phyloP scores from a whole-genome alignment of 2,888 invertebrate species.

The Oxyscelio sp. region DNA sequence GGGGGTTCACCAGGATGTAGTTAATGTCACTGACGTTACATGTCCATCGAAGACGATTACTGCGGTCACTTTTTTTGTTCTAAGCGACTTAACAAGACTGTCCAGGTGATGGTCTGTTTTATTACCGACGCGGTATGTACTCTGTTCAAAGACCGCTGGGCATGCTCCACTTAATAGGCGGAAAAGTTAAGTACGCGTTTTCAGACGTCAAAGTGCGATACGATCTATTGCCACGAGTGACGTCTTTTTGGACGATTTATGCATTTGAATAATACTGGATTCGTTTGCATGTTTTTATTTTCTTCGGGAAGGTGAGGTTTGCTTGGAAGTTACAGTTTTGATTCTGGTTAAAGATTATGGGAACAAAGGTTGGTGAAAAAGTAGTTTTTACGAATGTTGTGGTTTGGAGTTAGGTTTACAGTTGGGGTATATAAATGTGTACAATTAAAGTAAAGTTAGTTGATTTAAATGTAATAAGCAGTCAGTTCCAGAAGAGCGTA shows the following conservation, averaged over 20 bases:
- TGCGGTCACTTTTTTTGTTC: conserved; percentile 80
- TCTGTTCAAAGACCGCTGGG: conserved; percentile 8
- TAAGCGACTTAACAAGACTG: conserved; percentile 61
- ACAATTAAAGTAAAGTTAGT: too few relatives aligned
- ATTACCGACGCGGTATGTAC: conserved; percentile 29
- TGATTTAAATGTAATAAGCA: too few relatives aligned
- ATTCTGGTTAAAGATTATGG: conserved; percentile 20
- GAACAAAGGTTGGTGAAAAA: conserved; percentile 2
- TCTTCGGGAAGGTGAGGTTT: neutral
- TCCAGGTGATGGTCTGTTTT: conserved; percentile 64
- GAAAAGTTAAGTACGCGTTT: conserved; percentile 36
- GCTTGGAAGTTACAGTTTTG: conserved; percentile 8
- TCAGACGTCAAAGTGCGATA: conserved; percentile 5
- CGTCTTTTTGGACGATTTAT: neutral
- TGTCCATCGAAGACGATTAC: conserved; percentile 81
- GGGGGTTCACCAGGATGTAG: conserved; percentile 72
- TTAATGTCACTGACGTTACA: conserved; percentile 65
- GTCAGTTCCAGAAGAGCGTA: too few relatives aligned
- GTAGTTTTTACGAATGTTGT: neutral
- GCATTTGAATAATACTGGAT: neutral
- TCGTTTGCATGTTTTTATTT: conserved; percentile 6
- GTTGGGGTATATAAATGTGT: too few relatives aligned
- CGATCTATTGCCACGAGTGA: conserved; percentile 18
- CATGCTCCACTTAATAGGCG: conserved; percentile 31
- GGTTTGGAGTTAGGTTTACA: too few relatives aligned